Base-by-base conservation (phyloP, 2,113 vertebrate genomes). In the Paedocypris sp. region DNA sequence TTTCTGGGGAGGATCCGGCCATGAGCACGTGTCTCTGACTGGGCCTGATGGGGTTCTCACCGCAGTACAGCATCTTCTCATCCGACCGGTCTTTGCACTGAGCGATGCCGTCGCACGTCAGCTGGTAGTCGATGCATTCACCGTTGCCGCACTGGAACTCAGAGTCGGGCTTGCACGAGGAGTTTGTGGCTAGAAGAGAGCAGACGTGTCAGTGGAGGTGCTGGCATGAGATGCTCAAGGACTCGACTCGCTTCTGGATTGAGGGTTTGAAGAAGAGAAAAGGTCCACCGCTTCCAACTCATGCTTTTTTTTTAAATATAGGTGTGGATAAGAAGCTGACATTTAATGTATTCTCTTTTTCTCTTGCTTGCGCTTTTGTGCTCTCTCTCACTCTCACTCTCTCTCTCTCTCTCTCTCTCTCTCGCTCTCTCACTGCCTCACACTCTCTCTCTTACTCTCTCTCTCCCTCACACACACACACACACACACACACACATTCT, bases 61-160 rank as follows among this genome's bases (percentile, higher is more conserved):
- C 90, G 67, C 90, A 92, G 32, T 90, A 91, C 50, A 87, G 85
- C 23, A 86, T 77, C 28, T 90, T 90, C 73, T 92, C 90, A 68
- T 92, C 90, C 2, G 90, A 91, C 60, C 87, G 87, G 78, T 92
- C 90, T 71, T 89, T 89, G 72, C 90, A 92, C 5, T 92, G 88
- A 38, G 78, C 68, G 22, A 77, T 25, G 6, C 88, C 85, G 61
- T 92, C 90, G 22, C 90, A 92, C 11, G 88, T 88, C 39, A 89
- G 68, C 22, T 86, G 79, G 42, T 91, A 92, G 73, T 88, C 84
- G 69, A 92, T 77, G 57, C 90, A 92, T 19, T 90, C 90, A 26
- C 90, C 86, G 2, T 90, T 90, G 18, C 86, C 84, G 73, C 90
- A 92, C 58, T 91, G 87, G 79, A 91, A 92, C 49, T 91, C 87